These are phyloP conservation scores for Drosophila virilis DNA, from an alignment of 1,140 invertebrate species.

Conservation along the genomic window DNA sequence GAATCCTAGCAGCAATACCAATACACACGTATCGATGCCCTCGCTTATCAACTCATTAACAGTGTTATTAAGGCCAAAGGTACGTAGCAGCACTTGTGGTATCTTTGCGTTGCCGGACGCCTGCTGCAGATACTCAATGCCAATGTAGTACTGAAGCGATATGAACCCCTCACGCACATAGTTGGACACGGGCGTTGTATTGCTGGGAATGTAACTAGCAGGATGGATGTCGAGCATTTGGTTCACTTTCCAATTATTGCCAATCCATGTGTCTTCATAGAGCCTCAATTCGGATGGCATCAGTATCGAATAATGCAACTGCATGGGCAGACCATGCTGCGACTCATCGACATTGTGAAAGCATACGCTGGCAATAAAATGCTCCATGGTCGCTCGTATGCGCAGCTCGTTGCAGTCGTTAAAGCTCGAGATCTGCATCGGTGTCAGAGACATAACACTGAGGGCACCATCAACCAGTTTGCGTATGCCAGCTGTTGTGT, in stretches of 20 bases:
- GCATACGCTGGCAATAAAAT: slow-evolving; percentile 49
- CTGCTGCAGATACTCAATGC: slow-evolving; percentile 19
- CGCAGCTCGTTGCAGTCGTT: slow-evolving; percentile 30
- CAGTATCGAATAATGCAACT: slow-evolving; percentile 38
- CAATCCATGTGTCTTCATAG: slow-evolving; percentile 40
- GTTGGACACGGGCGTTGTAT: not conserved
- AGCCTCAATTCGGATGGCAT: slow-evolving; percentile 49
- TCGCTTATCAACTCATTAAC: slow-evolving; percentile 7
- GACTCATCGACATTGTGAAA: slow-evolving; percentile 35
- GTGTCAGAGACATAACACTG: not conserved
- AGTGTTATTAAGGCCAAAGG: not conserved
- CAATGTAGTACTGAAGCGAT: slow-evolving; percentile 34
- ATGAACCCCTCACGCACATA: slow-evolving; percentile 46
- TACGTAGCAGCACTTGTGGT: slow-evolving; percentile 9
- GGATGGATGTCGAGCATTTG: not conserved
- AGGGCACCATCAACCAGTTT: slow-evolving; percentile 20
- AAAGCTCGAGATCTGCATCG: slow-evolving; percentile 1
- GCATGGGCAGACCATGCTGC: slow-evolving; percentile 17
- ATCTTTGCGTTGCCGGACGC: not conserved
- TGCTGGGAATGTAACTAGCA: too few relatives aligned
- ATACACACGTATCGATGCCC: slow-evolving; percentile 12
- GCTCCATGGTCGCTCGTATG: not conserved
- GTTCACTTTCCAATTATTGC: slow-evolving; percentile 25
- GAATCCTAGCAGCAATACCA: slow-evolving; percentile 34
- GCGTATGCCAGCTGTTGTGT: slow-evolving; percentile 8